Evolutionary conservation across 1,140 invertebrate species (phyloP), one percentile per base, ranked within the genome.

Genomic region (Potamilus streckersoni): DNA sequence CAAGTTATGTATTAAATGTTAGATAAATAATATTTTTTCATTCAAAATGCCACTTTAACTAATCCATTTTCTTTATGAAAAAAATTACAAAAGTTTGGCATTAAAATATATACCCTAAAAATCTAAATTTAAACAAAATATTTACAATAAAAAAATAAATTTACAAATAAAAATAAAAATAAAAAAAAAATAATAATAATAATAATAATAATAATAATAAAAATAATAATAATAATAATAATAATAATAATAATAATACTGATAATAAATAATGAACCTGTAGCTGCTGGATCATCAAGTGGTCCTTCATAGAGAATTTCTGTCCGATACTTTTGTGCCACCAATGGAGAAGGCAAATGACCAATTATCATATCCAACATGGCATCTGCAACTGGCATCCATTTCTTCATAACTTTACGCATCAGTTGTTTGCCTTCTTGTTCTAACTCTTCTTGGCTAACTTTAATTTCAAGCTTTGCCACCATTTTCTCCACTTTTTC

Each of bases 291-390:
- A 91, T 99, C 98, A 89, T 99, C 98, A 83, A 94, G 94, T 69
- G 98, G 98, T 59, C 90, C 90, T 79, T 90, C 90, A 96, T 98
- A 93, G 56, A 88, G 74, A 97, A 97, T 89, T 97, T 99, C 98
- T 94, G 98, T 98, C 92, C 98, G 94, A 92, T 99, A 99, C 88
- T 96, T 97, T 91, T 99, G 98, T 75, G 98, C 98, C 71, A 95
- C 96, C 27, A 98, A 97, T 49, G 98, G 98, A 49, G 98, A 99
- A 78, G 98, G 98, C 87, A 99, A 92, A 90, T 99, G 98, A 87
- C 99, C 98, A 90, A 97, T 96, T 92, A 99, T 99, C 98, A 99
- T 99, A 92, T 99, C 96, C 93, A 99, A 95, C 84, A 99, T 92
- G 89, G 98, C 96, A 90, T 99, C 98, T 86, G 98, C 98, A 91